Evolutionary conservation across 2,797 vertebrate genomes (phyloP).

Genomic region (Melanotaenia maccullochi): DNA sequence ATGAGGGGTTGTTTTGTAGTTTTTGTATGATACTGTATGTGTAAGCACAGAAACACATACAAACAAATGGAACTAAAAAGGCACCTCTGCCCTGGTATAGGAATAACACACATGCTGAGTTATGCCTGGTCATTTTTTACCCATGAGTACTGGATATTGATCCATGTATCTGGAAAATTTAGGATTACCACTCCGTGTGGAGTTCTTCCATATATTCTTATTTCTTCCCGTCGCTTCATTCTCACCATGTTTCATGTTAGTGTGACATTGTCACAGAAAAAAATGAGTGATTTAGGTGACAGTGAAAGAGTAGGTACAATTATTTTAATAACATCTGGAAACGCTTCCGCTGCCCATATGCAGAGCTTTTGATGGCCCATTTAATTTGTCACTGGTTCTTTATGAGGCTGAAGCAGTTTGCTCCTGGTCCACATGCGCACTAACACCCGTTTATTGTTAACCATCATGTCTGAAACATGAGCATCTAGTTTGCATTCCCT

Average conservation of each 20-base stretch:
- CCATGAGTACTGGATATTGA: background rate
- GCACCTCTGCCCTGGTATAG: background rate
- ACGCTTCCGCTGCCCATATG: slow-evolving; percentile 49
- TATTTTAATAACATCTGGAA: slow-evolving; percentile 66
- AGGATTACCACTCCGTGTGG: background rate
- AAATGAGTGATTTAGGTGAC: slow-evolving; percentile 24
- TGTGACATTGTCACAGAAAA: slow-evolving; percentile 38
- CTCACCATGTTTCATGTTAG: slow-evolving; percentile 9
- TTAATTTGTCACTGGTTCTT: slow-evolving; percentile 73
- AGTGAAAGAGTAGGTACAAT: slow-evolving; percentile 61
- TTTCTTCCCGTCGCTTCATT: slow-evolving; percentile 15
- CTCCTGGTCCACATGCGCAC: slow-evolving; percentile 44
- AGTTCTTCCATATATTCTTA: background rate
- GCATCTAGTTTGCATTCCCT: slow-evolving; percentile 69
- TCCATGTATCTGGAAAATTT: slow-evolving; percentile 2
- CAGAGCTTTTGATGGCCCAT: slow-evolving; percentile 60
- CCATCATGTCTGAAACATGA: slow-evolving; percentile 65
- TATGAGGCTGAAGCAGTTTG: slow-evolving; percentile 54
- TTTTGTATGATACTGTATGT: background rate
- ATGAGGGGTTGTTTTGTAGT: background rate
- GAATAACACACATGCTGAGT: background rate
- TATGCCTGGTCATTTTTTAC: background rate
- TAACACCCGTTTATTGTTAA: slow-evolving; percentile 67
- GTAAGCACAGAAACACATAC: too few species aligned
- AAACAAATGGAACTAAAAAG: background rate